Evolutionary conservation across 2,888 invertebrate genomes (phyloP).

Genomic region (Drosophila meridiana): DNA sequence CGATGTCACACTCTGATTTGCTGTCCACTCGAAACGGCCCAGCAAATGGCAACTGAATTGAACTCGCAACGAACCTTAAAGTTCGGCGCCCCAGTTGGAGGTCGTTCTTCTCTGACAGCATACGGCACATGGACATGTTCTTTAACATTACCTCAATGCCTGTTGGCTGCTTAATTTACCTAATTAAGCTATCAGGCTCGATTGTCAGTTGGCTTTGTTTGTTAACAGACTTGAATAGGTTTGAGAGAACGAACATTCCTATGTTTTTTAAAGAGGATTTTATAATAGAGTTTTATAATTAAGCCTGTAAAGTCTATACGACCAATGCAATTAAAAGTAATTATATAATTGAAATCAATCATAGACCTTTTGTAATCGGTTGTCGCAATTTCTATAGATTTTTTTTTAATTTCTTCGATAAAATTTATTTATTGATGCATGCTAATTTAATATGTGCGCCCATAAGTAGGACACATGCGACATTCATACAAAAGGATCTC

Average conservation of each 20-base stretch:
- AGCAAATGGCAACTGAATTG: constrained; percentile 26
- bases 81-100: constrained; percentile 4
- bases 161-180: background rate
- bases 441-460: constrained; percentile 25
- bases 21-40: constrained; percentile 39
- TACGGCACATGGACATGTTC: background rate
- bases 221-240: background rate
- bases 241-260: background rate
- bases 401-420: background rate
- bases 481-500: constrained; percentile 2
- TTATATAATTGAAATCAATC: background rate
- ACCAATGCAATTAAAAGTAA: background rate
- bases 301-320: no score
- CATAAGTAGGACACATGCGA: constrained; percentile 51
- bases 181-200: background rate
- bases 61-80: constrained; percentile 30
- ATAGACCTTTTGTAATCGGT: background rate
- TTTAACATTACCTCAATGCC: background rate
- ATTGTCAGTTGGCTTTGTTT: background rate
- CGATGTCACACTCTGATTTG: constrained; percentile 59
- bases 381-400: background rate
- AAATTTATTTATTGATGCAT: constrained; percentile 12
- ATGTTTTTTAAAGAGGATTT: background rate
- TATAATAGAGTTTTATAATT: background rate
- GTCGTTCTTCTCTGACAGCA: background rate